A percentile compares a stretch with the other conserved stretches of the same genome.
phyloP scores from a whole-genome alignment of 2,797 vertebrate genomes.

The Petrocephalus sullivani region DNA sequence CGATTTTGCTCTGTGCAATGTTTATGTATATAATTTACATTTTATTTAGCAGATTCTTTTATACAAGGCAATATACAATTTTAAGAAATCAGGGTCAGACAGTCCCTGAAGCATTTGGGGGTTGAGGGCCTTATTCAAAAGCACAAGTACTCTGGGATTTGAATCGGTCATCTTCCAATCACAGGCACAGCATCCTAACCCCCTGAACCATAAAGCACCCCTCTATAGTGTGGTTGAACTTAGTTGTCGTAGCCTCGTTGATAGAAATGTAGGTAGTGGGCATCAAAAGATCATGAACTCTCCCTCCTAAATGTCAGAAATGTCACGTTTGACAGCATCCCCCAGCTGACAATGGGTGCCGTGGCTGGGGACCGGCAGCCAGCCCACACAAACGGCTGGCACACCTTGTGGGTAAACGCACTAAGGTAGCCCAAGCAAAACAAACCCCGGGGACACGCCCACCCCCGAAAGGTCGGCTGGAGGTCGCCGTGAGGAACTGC shows the following conservation, averaged over 20 bases:
- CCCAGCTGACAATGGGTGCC: conserved; percentile 52
- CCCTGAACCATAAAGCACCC: neutral
- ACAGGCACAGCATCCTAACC: neutral
- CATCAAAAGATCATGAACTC: neutral
- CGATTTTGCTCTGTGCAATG: neutral
- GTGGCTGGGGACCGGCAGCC: neutral
- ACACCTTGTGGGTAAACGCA: neutral
- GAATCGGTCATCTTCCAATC: neutral
- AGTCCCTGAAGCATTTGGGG: neutral
- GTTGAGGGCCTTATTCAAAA: neutral
- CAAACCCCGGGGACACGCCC: neutral
- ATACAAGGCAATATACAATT: neutral
- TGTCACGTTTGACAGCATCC: conserved; percentile 30
- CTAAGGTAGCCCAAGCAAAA: conserved; percentile 30
- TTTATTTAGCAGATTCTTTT: neutral
- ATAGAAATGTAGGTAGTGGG: neutral
- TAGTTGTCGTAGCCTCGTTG: neutral
- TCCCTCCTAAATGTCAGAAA: conserved; percentile 1
- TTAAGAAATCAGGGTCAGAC: neutral
- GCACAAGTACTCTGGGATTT: neutral
- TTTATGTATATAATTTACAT: neutral
- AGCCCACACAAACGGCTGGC: neutral
- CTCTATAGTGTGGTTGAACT: neutral
- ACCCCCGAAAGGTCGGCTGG: neutral
- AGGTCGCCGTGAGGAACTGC: neutral